Base-by-base conservation (phyloP, 2,113 vertebrate species). In the Junco hyemalis region DNA sequence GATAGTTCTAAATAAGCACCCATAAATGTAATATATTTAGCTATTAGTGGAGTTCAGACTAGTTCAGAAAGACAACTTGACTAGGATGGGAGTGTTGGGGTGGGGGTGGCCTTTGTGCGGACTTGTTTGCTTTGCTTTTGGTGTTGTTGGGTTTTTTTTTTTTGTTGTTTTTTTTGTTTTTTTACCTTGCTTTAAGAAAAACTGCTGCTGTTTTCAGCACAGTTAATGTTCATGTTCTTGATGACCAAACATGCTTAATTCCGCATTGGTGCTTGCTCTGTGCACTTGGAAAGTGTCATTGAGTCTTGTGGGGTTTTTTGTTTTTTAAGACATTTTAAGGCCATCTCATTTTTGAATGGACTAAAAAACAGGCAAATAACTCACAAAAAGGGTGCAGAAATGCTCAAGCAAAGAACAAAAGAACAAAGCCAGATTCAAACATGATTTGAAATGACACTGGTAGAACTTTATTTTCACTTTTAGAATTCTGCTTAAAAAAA, bases 21-120 rank as follows among this genome's bases (percentile, higher is more conserved):
- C 40, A 64, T 90, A 91, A 80, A 48, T 77, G 33, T 40, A 74
- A 79, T 5, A 18, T 42, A 50, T 44, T 81, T 80, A 33, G 35
- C 13, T 61, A 36, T 85, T 54, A 56, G 8, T 60, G 5, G 16
- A 83, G 45, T 73, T 69, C 28, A 85, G 18, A 28, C 6, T 60
- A 53, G 45, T 90, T 92, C 28, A 86, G 29, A 84, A 95, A 64
- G 24, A 15, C 26, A 40, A 11, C 35, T 86, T 60, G 40, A 59
- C 26, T 72, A 26, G 22, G 18, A 8, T 69, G 6, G 11, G 16
- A 21, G 5, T 5, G 14, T 61, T 24, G 5, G 8, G 7, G 1
- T 35, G 1, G 4, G 8, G 6, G 1, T 35, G 1, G 0, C 36
- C 42, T 76, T 56, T 31, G 1, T 48, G 8, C 0, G 6, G 5